phyloP scores from a whole-genome alignment of 2,888 invertebrate genomes.

The Lepidochitona cinerea region DNA sequence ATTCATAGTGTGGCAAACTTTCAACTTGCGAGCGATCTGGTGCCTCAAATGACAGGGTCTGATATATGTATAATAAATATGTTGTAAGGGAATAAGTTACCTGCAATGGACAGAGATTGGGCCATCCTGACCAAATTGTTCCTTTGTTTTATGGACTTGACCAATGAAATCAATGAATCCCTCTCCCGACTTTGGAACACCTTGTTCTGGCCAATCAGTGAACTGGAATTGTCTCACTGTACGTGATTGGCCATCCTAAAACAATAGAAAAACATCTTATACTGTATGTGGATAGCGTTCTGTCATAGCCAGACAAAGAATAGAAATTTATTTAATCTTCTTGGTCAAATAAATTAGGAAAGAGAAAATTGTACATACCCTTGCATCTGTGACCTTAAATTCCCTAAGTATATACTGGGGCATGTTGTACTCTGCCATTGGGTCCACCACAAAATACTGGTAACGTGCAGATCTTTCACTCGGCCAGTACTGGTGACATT shows the following conservation, averaged over 20 bases:
- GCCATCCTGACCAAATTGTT: conserved; percentile 99
- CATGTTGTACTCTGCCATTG: conserved; percentile 99
- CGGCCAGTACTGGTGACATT: conserved; percentile 99
- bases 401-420: conserved; percentile 98
- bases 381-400: conserved; percentile 98
- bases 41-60: no score
- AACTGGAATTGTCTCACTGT: conserved; percentile 73
- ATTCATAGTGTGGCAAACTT: no score
- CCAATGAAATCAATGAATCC: conserved; percentile 99
- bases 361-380: conserved; percentile 71
- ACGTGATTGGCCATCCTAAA: conserved; percentile 90
- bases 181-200: conserved; percentile 97
- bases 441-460: conserved; percentile 98
- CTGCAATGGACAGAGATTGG: conserved; percentile 99
- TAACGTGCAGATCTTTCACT: conserved; percentile 97
- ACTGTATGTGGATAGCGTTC: no score
- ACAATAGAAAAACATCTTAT: no score
- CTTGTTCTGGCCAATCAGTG: conserved; percentile 75
- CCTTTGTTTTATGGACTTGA: conserved; percentile 99
- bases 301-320: no score
- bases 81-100: conserved; percentile 74
- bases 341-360: no score
- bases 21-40: no score
- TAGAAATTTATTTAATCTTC: no score
- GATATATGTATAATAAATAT: no score